Evolutionary conservation across 1,140 invertebrate species (phyloP), one percentile per base, ranked within the genome.

Genomic region (Bombus superbus): DNA sequence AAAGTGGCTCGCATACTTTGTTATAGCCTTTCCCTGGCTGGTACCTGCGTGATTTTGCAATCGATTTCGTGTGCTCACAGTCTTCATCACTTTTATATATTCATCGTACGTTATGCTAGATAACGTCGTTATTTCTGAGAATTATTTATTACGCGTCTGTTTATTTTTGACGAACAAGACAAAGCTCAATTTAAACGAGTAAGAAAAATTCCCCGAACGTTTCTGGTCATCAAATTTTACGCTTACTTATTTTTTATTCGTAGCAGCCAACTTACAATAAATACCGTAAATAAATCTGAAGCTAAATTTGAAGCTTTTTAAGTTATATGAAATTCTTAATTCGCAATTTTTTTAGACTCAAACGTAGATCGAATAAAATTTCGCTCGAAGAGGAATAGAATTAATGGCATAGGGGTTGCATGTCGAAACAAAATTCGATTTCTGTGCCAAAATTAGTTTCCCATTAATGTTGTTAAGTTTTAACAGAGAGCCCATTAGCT

Each of bases 21-120:
- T 32, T 53, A 32, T 38, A n/a, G 40, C 76, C 68, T 72, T 85
- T 64, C 47, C 25, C 68, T 44, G 64, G 2, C 81, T 83, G 75
- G 44, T 72, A 79, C 66, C 75, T 53, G 32, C 44, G n/a, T 15
- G 83, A 85, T 72, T 80, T 85, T 40, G 74, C 38, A 69, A 78
- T 80, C 66, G 53, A 80, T 85, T 72, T 78, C 44, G 4, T 40
- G 28, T 32, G 13, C 6, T 15, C n/a, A 28, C 32, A 1, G 22
- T 53, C 47, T 53, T 53, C 47, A 18, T 53, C n/a, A 71, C n/a
- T 66, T 79, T 62, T 44, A 47, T n/a, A n/a, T 44, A 10, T n/a
- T 32, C 28, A 38, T 66, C n/a, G 11, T 66, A 32, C 15, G 15
- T 18, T 68, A 35, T 3, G 18, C 9, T 38, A 38, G 22, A 68